These are phyloP conservation scores for Turritopsis rubra DNA, from an alignment of 30 jellyfish, hydroid and myxozoan genomes.

Conservation along the genomic window DNA sequence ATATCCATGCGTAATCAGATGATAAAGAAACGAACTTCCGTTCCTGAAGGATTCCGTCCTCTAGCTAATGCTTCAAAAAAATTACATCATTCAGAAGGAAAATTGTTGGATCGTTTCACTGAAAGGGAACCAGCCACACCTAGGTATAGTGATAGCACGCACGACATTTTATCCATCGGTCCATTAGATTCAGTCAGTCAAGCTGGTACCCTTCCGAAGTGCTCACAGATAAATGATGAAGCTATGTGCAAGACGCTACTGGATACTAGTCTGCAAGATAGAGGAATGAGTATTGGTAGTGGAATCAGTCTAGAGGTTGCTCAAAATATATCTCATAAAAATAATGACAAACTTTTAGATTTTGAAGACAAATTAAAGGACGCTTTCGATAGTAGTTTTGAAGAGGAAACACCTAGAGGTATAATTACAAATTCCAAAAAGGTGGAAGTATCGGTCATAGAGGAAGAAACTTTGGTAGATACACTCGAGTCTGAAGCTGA, in stretches of 20 bases:
- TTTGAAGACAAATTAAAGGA: not conserved
- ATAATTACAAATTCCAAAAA: not conserved
- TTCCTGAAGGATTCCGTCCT: conserved; percentile 78
- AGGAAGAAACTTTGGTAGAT: conserved; percentile 25
- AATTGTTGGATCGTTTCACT: conserved; percentile 35
- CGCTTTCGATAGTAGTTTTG: conserved; percentile 16
- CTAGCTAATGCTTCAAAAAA: conserved; percentile 47
- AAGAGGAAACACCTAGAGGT: conserved; percentile 25
- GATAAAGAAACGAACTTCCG: conserved; percentile 45
- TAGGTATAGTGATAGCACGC: conserved; percentile 30
- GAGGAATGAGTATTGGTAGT: conserved; percentile 45
- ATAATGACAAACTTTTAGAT: not conserved
- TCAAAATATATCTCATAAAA: conserved; percentile 42
- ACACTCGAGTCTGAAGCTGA: conserved; percentile 19
- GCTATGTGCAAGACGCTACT: not conserved
- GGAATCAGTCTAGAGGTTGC: conserved; percentile 38
- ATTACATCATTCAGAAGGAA: conserved; percentile 89
- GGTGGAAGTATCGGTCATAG: not conserved
- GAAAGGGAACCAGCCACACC: conserved; percentile 44
- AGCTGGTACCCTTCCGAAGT: conserved; percentile 27
- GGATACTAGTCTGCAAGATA: not conserved
- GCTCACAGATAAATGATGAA: conserved; percentile 14
- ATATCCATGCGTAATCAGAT: conserved; percentile 50
- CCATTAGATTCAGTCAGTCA: conserved; percentile 40
- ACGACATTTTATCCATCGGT: conserved; percentile 23